A percentile compares a stretch with the other conserved stretches of the same genome.
Conservation (phyloP, 1,140 invertebrate genomes). For the Hyphantria cunea region DNA sequence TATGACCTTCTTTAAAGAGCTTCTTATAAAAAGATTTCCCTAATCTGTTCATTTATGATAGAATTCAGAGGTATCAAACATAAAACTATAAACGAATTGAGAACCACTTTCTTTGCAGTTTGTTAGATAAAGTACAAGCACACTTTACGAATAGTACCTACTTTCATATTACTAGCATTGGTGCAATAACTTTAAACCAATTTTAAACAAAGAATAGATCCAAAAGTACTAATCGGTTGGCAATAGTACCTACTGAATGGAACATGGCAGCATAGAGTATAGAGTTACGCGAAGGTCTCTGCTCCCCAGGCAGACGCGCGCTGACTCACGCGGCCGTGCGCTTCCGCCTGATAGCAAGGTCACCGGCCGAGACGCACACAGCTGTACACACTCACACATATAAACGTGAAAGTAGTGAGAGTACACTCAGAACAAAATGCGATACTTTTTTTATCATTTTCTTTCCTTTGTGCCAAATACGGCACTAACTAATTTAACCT, state of each 20-base stretch:
- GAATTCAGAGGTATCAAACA: too few species aligned
- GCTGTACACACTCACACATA: slow-evolving; percentile 46
- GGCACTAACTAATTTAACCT: slow-evolving; percentile 13
- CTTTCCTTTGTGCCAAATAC: slow-evolving; percentile 11
- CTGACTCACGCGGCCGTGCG: slow-evolving; percentile 74
- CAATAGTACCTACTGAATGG: slow-evolving; percentile 20
- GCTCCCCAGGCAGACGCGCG: slow-evolving; percentile 72
- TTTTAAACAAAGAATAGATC: slow-evolving; percentile 18
- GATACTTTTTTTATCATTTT: slow-evolving; percentile 16
- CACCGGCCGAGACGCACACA: slow-evolving; percentile 70
- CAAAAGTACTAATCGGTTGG: slow-evolving; percentile 14
- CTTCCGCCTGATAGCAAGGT: slow-evolving; percentile 81
- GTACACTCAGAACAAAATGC: slow-evolving; percentile 61
- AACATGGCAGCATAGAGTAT: slow-evolving; percentile 38
- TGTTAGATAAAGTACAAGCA: too few species aligned
- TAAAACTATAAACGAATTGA: too few species aligned
- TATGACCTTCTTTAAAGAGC: background rate
- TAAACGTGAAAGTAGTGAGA: slow-evolving; percentile 75
- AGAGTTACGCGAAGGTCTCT: slow-evolving; percentile 63
- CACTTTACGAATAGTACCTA: too few species aligned
- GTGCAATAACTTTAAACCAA: background rate
- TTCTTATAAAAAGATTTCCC: too few species aligned
- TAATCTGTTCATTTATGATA: too few species aligned
- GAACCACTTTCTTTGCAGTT: too few species aligned
- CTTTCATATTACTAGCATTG: too few species aligned